Evolutionary conservation across 2,888 invertebrate genomes (phyloP), one percentile per base, ranked within the genome.

Genomic region (Beris morrisii): DNA sequence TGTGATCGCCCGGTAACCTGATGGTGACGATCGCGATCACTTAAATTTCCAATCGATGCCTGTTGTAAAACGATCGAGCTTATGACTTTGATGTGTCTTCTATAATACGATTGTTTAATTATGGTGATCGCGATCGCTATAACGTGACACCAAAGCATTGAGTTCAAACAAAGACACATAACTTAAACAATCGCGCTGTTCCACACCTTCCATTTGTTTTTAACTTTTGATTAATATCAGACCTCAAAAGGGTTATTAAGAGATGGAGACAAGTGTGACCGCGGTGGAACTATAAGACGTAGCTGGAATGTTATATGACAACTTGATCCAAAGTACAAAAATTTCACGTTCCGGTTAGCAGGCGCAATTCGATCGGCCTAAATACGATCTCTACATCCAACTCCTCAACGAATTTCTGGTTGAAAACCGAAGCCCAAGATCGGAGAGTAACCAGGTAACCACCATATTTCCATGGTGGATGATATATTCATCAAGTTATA

Each of bases 221-320:
- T 38, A 38, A 3, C 38, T 5, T 56, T 56, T 22, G 55, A 56
- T 56, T 38, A 30, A 13, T 11, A 56, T 56, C 55, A 43, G 55
- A 43, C 55, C 54, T 56, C 55, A 13, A 32, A 38, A 56, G 38
- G 55, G 55, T 56, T 38, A 38, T 38, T 38, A 38, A 5, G 32
- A 38, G 38, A 38, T 38, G 9, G 38, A 38, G 38, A 38, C 5
- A 38, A 38, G 9, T 38, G 38, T 38, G 38, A 38, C 9, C 38
- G 38, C 38, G 1, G 7, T 38, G 4, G 38, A 38, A 38, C 9
- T 38, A 38, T 38, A 38, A 5, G 5, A 38, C 38, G 3, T 38
- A 38, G 22, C 22, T 22, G 22, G 22, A 22, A 22, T 22, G 22
- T 22, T 38, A 7, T 38, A 38, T 38, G 38, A 38, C 38, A 38